These are phyloP conservation scores for Cremastinae sp. DNA, from an alignment of 2,888 invertebrate genomes.

Conservation along the genomic window DNA sequence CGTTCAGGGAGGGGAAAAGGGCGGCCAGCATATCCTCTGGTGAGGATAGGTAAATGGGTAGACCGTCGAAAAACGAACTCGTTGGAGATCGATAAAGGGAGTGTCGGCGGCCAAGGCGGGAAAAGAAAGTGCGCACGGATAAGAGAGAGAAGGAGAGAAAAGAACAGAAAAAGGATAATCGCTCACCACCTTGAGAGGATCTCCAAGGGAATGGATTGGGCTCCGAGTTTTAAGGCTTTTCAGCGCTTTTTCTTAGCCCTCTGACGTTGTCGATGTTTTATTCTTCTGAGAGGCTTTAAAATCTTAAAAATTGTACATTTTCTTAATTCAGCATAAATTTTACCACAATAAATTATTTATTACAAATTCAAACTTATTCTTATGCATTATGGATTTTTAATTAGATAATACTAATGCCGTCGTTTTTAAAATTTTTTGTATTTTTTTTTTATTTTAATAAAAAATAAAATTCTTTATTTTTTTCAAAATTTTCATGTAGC, in stretches of 20 bases:
- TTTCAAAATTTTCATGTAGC: no score
- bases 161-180: conserved; percentile 47
- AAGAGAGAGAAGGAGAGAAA: conserved; percentile 60
- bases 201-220: conserved; percentile 35
- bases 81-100: conserved; percentile 78
- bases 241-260: conserved; percentile 32
- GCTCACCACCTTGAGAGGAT: conserved; percentile 52
- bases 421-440: no score
- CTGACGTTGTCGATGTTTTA: conserved; percentile 38
- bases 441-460: no score
- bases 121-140: conserved; percentile 43
- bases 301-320: conserved; percentile 32
- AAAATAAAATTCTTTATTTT: no score
- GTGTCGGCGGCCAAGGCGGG: conserved; percentile 72
- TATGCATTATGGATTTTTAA: no score
- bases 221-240: conserved; percentile 36
- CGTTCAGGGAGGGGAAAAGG: conserved; percentile 56
- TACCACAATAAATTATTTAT: no score
- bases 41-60: conserved; percentile 71
- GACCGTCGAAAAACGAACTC: conserved; percentile 53
- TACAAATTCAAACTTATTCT: no score
- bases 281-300: conserved; percentile 21
- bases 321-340: conserved; percentile 8
- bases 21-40: conserved; percentile 50
- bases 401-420: no score